Evolutionary conservation across 2,113 vertebrate species (phyloP).

Genomic region (Deroptyus accipitrinus): DNA sequence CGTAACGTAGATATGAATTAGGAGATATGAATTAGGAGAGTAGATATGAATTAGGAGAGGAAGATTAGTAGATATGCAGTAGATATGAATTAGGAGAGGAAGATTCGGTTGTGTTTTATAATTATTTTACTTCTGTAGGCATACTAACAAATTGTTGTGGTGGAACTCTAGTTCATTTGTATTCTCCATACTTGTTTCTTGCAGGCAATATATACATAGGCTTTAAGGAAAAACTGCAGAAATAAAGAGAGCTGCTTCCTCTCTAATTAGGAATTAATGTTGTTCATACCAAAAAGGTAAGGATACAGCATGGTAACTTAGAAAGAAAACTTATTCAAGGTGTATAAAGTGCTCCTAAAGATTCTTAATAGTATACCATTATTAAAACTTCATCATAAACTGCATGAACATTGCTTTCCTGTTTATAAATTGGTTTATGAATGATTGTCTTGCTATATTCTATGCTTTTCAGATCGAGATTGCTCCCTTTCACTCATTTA

Average conservation of each 20-base stretch:
- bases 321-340: neutral
- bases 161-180: neutral
- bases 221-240: neutral
- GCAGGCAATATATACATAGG: neutral
- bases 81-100: neutral
- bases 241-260: neutral
- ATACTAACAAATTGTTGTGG: neutral
- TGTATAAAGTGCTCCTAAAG: neutral
- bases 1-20: neutral
- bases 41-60: neutral
- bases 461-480: neutral
- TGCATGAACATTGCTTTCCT: neutral
- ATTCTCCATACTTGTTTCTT: neutral
- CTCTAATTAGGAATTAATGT: neutral
- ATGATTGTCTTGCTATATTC: neutral
- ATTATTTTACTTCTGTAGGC: neutral
- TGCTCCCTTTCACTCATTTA: neutral
- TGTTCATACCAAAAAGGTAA: neutral
- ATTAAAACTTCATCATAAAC: neutral
- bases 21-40: neutral
- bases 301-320: neutral
- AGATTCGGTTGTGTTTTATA: neutral
- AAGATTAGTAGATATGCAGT: neutral
- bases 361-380: neutral
- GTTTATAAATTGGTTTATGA: neutral